These are phyloP conservation scores for Schlechtendalia chinensis DNA, from an alignment of 1,140 invertebrate species.

Conservation along the genomic window DNA sequence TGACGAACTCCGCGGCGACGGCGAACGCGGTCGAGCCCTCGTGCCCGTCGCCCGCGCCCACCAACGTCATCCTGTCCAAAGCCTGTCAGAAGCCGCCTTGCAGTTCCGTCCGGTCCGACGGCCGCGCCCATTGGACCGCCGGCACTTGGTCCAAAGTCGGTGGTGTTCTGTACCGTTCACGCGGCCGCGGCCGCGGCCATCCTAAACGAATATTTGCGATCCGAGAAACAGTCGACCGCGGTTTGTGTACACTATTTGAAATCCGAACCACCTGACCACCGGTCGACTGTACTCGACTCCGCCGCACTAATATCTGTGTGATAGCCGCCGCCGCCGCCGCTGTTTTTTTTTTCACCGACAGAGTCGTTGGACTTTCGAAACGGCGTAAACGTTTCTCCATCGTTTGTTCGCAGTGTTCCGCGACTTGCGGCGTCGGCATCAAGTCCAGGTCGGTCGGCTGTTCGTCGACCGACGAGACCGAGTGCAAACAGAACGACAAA, in stretches of 20 bases:
- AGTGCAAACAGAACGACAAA: slow-evolving; percentile 55
- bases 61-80: slow-evolving; percentile 49
- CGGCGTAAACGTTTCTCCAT: no score
- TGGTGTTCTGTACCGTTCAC: not conserved
- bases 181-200: no score
- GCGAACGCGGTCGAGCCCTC: slow-evolving; percentile 56
- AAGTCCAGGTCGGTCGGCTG: slow-evolving; percentile 60
- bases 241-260: no score
- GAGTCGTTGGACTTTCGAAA: no score
- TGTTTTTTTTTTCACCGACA: no score
- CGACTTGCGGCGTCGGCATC: slow-evolving; percentile 59
- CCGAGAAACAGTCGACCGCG: no score
- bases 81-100: slow-evolving; percentile 50
- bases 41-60: slow-evolving; percentile 52
- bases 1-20: slow-evolving; percentile 55
- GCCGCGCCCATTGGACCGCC: slow-evolving; percentile 48
- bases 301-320: no score
- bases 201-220: no score
- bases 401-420: slow-evolving; percentile 58
- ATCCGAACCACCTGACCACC: no score
- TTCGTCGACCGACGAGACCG: slow-evolving; percentile 56
- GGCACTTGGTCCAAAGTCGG: slow-evolving; percentile 52
- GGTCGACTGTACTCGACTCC: no score
- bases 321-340: no score
- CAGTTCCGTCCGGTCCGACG: not conserved